A percentile compares a stretch with the other conserved stretches of the same genome.
These are phyloP conservation scores for Archaeoteleia sp. DNA, from an alignment of 2,888 invertebrate genomes.

Conservation along the genomic window DNA sequence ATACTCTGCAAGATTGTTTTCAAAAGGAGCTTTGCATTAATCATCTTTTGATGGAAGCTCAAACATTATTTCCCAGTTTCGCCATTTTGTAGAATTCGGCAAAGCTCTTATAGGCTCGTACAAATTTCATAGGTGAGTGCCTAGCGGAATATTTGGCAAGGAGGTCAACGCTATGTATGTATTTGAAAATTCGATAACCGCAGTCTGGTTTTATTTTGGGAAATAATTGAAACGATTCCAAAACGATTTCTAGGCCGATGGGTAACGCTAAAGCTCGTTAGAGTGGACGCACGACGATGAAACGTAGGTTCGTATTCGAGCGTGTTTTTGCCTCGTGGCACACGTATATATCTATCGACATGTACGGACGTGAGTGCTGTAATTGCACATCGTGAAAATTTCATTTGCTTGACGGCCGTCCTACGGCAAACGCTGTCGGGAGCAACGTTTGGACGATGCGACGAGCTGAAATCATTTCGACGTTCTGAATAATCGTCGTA, in stretches of 20 bases:
- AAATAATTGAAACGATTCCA: background rate
- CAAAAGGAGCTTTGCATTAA: too few species aligned
- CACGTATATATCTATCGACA: background rate
- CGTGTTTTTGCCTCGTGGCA: background rate
- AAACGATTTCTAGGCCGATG: background rate
- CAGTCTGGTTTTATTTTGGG: too few species aligned
- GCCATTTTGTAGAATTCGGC: too few species aligned
- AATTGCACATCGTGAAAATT: conserved; percentile 6
- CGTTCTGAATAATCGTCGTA: background rate
- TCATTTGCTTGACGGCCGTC: conserved; percentile 8
- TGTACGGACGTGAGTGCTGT: background rate
- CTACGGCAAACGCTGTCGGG: conserved; percentile 3
- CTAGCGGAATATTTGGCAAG: too few species aligned
- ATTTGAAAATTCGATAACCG: too few species aligned
- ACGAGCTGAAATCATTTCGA: conserved; percentile 2
- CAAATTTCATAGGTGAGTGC: too few species aligned
- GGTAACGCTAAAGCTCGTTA: background rate
- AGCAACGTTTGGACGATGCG: background rate
- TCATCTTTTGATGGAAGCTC: too few species aligned
- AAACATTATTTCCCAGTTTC: too few species aligned
- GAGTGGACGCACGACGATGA: too few species aligned
- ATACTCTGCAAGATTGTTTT: too few species aligned
- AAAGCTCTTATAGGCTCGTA: too few species aligned
- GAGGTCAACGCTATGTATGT: too few species aligned
- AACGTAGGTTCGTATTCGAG: background rate